A percentile compares a stretch with the other conserved stretches of the same genome.
These are phyloP conservation scores for Zaprionus ghesquierei DNA, from an alignment of 1,140 invertebrate species.

Conservation along the genomic window DNA sequence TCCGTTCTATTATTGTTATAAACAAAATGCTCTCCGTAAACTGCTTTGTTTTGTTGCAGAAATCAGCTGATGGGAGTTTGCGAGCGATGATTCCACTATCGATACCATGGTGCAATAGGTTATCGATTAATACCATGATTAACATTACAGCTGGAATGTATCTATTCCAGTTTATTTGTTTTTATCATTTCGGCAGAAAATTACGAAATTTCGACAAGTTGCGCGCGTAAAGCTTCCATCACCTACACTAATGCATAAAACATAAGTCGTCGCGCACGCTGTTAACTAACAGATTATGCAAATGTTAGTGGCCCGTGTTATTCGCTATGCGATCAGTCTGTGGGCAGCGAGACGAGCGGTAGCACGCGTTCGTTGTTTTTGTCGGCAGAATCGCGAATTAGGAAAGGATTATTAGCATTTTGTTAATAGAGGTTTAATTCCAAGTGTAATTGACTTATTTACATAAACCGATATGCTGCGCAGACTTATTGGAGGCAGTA, in stretches of 20 bases:
- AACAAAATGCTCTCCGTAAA: slow-evolving; percentile 41
- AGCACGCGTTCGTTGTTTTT: neutral
- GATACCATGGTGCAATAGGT: neutral
- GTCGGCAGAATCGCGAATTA: neutral
- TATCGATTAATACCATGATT: neutral
- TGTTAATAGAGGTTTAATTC: neutral
- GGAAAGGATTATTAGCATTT: neutral
- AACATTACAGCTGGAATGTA: neutral
- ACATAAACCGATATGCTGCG: slow-evolving; percentile 36
- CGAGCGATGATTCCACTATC: neutral
- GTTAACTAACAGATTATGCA: slow-evolving; percentile 8
- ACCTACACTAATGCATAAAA: neutral
- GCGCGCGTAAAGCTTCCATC: neutral
- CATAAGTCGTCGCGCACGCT: neutral
- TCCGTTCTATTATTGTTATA: slow-evolving; percentile 38
- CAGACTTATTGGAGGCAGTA: slow-evolving; percentile 17
- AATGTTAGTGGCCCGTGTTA: neutral
- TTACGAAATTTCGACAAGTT: neutral
- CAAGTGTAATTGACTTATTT: neutral
- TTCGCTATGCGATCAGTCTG: neutral
- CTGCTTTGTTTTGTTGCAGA: slow-evolving; percentile 46
- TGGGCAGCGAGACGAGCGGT: neutral
- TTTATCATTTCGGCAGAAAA: neutral
- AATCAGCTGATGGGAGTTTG: slow-evolving; percentile 30
- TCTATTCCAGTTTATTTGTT: neutral